Base-by-base conservation (phyloP, 1,140 invertebrate species). In the Drosophila pandora region DNA sequence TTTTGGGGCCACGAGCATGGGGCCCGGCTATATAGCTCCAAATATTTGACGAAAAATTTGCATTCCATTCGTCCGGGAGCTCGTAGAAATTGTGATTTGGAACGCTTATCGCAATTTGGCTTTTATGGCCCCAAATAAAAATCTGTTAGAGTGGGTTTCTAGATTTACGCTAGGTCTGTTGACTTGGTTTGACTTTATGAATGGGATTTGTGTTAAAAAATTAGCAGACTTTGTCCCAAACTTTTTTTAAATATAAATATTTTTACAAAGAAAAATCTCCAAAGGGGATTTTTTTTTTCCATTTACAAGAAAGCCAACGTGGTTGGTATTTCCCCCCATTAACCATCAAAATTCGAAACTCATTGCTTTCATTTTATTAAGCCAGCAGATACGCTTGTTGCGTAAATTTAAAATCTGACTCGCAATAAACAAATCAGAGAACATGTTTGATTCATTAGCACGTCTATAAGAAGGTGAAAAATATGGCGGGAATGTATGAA, bases 371-470 rank as follows among this genome's bases (percentile, higher is more conserved):
- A 57, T 49, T 56, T 28, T 6, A 28, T 17, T 17, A 25, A 22
- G 21, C n/a, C 50, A 43, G 57, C 60, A 75, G 49, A 48, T 21
- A 47, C 65, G 61, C 49, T 72, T 52, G 43, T 79, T 83, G 65
- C 50, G 71, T 62, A 76, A 84, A 76, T 39, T 76, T 72, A 13
- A 60, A 59, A 23, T 71, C 61, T 47, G 28, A 32, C 39, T 50
- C 50, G 43, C 63, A 67, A 82, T 79, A 61, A 78, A 84, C 61
- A 67, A 72, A 76, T 76, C 65, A 67, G 52, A 59, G 72, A 80
- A 60, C 58, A 58, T 71, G 61, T 57, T 54, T 49, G 39, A 58
- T 55, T 75, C 64, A 82, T 83, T 79, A 79, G 59, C 63, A 75
- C 59, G 47, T 25, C 34, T 45, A 34, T 61, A 47, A 8, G 12